phyloP scores from a whole-genome alignment of 2,113 vertebrate species.

The Notarius quadriscutis region DNA sequence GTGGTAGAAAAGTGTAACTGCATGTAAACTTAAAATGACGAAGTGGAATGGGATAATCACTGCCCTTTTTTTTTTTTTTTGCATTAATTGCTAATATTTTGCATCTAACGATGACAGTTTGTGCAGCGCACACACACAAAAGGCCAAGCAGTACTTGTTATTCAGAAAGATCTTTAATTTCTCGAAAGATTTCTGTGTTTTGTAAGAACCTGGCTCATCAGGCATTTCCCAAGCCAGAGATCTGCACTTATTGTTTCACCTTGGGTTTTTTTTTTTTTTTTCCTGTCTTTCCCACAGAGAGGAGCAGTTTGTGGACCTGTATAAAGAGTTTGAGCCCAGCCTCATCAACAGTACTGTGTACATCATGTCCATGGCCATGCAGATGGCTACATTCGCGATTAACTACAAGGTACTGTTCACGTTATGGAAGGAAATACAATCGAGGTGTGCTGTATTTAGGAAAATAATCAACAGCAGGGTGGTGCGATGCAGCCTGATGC shows the following conservation, averaged over 20 bases:
- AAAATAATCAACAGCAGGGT: background rate
- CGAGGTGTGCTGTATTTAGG: background rate
- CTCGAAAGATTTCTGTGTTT: background rate
- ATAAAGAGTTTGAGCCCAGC: conserved; percentile 94
- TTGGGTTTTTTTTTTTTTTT: background rate
- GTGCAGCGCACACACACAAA: background rate
- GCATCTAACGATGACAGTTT: background rate
- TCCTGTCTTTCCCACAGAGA: conserved; percentile 64
- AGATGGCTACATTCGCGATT: conserved; percentile 96
- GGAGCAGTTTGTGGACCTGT: conserved; percentile 89
- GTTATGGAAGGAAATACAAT: background rate
- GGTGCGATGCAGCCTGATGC: too few relatives aligned
- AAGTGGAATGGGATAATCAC: too few relatives aligned
- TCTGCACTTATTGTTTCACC: background rate
- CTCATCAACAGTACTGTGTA: conserved; percentile 97
- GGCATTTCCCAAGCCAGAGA: background rate
- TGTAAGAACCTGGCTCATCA: background rate
- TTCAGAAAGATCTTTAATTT: background rate
- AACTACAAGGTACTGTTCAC: conserved; percentile 88
- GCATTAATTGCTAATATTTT: background rate
- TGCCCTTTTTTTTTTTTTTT: too few relatives aligned
- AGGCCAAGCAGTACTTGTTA: background rate
- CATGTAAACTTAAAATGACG: background rate
- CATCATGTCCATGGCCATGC: conserved; percentile 98
- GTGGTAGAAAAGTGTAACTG: background rate